Percentiles rank a stretch among this genome's conserved stretches.
These are phyloP conservation scores for Tetramorium alpestre DNA, from an alignment of 1,140 invertebrate species.

Conservation along the genomic window DNA sequence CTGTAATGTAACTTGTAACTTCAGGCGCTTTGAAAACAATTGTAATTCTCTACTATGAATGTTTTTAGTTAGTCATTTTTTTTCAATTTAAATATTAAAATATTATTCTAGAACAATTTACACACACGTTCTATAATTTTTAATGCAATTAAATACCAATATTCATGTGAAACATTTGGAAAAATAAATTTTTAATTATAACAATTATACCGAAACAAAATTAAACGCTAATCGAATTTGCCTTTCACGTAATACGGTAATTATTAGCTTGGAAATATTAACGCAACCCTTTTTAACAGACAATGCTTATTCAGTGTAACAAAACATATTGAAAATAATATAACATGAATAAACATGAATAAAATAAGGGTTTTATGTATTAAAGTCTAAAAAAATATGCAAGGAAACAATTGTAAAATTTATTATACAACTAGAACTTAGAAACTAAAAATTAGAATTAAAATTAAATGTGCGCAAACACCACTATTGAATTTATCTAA, in stretches of 20 bases:
- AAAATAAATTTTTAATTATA: slow-evolving; percentile 50
- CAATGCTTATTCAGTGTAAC: slow-evolving; percentile 2
- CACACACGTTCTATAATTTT: slow-evolving; percentile 2
- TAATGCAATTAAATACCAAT: slow-evolving; percentile 12
- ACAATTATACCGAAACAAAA: slow-evolving; percentile 29
- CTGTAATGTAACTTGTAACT: not conserved
- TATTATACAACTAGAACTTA: not conserved
- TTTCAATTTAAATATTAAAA: not conserved
- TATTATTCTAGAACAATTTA: not conserved
- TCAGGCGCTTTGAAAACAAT: not conserved
- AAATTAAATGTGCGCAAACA: not conserved
- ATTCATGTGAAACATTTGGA: not conserved
- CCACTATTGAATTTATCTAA: not conserved
- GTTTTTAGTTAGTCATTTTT: not conserved
- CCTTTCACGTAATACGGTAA: slow-evolving; percentile 9
- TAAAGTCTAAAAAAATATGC: not conserved
- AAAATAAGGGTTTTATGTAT: not conserved
- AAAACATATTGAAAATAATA: slow-evolving; percentile 10
- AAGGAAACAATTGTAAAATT: not conserved
- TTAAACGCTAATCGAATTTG: slow-evolving; percentile 33
- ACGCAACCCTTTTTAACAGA: slow-evolving; percentile 1
- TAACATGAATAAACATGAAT: not conserved
- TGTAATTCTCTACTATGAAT: not conserved
- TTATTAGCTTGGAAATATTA: slow-evolving; percentile 51
- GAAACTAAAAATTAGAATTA: not conserved